These are phyloP conservation scores for Plectropomus leopardus DNA, from an alignment of 2,113 vertebrate species.

Conservation along the genomic window DNA sequence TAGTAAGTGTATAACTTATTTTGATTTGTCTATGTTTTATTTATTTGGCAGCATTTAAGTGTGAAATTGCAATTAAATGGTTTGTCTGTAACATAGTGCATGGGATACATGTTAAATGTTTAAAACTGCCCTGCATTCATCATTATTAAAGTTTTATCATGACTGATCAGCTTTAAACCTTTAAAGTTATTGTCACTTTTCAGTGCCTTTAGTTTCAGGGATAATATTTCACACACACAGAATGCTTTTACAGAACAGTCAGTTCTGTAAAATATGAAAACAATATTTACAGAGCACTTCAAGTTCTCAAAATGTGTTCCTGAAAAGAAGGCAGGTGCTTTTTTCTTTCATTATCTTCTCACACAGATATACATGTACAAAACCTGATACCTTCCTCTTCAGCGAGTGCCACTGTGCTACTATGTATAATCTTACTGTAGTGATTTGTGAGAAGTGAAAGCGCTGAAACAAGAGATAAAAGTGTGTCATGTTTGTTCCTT, in stretches of 20 bases:
- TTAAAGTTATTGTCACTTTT: not conserved
- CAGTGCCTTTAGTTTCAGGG: not conserved
- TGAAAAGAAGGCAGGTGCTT: not conserved
- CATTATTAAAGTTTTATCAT: not conserved
- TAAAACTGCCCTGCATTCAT: not conserved
- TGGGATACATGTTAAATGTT: not conserved
- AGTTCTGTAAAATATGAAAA: slow-evolving; percentile 7
- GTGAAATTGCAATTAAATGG: not conserved
- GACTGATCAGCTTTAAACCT: not conserved
- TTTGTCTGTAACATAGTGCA: not conserved
- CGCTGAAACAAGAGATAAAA: not conserved
- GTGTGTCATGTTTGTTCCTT: slow-evolving; percentile 1
- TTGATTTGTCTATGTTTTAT: not conserved
- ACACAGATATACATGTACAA: not conserved
- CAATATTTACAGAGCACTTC: not conserved
- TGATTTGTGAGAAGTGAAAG: slow-evolving; percentile 51
- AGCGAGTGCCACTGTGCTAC: not conserved
- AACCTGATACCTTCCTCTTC: slow-evolving; percentile 28
- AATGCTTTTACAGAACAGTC: not conserved
- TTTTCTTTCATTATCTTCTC: not conserved
- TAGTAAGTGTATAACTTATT: not conserved
- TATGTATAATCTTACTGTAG: not conserved
- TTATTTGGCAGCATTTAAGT: not conserved
- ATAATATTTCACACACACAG: fast-evolving
- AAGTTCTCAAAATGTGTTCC: slow-evolving; percentile 3